A percentile compares a stretch with the other conserved stretches of the same genome.
phyloP scores from a whole-genome alignment of 2,888 invertebrate species.

The Microdon myrmicae region DNA sequence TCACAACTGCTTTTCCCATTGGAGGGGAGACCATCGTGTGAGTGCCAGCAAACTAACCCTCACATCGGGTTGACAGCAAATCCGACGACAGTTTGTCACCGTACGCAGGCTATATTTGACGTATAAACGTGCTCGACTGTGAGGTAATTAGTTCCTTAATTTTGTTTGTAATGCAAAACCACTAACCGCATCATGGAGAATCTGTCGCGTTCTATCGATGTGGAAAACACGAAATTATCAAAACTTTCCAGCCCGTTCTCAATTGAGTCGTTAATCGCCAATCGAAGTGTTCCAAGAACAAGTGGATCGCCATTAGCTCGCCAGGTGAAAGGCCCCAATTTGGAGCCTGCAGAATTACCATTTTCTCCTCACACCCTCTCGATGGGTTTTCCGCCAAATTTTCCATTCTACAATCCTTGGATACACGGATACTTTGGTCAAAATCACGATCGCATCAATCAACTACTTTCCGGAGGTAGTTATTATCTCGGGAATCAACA shows the following conservation, averaged over 20 bases:
- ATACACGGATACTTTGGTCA: constrained; percentile 66
- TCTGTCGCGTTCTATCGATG: constrained; percentile 37
- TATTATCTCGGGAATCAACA: constrained; percentile 54
- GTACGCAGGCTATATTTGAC: constrained; percentile 38
- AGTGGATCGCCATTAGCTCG: constrained; percentile 14
- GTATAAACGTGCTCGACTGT: constrained; percentile 18
- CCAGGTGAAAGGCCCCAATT: constrained; percentile 35
- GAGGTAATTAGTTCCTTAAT: too few species aligned
- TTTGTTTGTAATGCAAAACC: constrained; percentile 20
- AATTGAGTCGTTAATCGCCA: constrained; percentile 66
- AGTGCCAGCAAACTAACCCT: too few species aligned
- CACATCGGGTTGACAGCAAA: constrained; percentile 8
- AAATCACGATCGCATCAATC: constrained; percentile 64
- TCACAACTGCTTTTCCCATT: constrained; percentile 20
- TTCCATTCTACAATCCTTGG: constrained; percentile 66
- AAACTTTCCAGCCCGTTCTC: constrained; percentile 66
- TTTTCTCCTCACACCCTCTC: constrained; percentile 32
- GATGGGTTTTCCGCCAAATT: constrained; percentile 61
- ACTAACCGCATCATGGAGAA: constrained; percentile 47
- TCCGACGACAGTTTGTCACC: constrained; percentile 41
- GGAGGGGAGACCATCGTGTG: constrained; percentile 47
- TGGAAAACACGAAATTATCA: constrained; percentile 56
- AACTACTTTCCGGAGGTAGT: constrained; percentile 61
- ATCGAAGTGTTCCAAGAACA: constrained; percentile 54
- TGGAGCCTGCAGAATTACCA: constrained; percentile 27